These are phyloP conservation scores for Fulmarus glacialis DNA, from an alignment of 2,113 vertebrate species.

Conservation along the genomic window DNA sequence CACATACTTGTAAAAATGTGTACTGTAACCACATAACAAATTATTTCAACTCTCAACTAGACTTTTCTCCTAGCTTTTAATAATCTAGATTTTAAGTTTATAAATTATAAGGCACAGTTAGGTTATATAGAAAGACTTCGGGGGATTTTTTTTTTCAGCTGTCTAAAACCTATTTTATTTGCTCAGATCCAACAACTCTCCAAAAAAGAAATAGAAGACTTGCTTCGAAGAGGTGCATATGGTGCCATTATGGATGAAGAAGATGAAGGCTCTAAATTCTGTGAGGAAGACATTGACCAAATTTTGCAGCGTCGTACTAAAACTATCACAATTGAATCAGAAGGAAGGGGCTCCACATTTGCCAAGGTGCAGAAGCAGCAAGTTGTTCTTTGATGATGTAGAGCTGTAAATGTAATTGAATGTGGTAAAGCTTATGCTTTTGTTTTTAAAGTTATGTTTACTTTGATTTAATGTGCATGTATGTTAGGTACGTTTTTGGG, in stretches of 20 bases:
- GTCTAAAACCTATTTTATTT: neutral
- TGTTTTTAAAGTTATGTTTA: neutral
- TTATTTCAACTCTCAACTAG: neutral
- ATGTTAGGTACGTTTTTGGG: neutral
- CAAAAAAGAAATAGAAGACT: slow-evolving; percentile 98
- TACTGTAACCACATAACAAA: neutral
- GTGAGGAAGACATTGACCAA: slow-evolving; percentile 98
- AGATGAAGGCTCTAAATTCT: slow-evolving; percentile 98
- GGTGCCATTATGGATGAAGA: slow-evolving; percentile 99
- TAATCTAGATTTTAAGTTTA: neutral
- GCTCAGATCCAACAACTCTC: slow-evolving; percentile 91
- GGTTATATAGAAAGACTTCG: neutral
- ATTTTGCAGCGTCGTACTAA: slow-evolving; percentile 96
- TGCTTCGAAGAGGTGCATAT: slow-evolving; percentile 93
- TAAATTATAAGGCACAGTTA: neutral
- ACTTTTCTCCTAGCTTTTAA: neutral
- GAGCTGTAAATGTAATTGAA: neutral
- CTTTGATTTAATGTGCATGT: neutral
- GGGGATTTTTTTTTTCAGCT: neutral
- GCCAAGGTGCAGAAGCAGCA: slow-evolving; percentile 86
- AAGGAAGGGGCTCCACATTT: slow-evolving; percentile 96
- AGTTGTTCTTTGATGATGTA: neutral
- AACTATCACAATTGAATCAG: slow-evolving; percentile 98
- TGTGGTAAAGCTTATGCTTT: neutral
- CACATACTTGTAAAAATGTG: neutral